These are phyloP conservation scores for Seriola aureovittata DNA, from an alignment of 2,113 vertebrate genomes.

Conservation along the genomic window DNA sequence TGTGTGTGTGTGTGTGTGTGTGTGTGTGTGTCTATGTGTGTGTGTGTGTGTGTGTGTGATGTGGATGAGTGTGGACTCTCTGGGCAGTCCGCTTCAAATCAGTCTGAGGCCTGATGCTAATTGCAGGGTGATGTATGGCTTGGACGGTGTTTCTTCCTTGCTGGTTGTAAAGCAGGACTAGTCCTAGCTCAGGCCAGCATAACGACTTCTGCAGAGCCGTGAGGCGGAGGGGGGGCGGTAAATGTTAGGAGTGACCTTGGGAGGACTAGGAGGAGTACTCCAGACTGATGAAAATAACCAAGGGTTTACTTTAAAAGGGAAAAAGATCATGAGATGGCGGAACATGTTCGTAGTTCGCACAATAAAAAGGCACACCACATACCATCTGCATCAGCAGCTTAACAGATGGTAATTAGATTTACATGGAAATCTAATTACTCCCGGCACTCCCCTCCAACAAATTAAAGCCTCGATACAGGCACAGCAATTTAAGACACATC, in stretches of 20 bases:
- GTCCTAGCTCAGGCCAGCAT: slow-evolving; percentile 19
- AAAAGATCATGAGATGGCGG: slow-evolving; percentile 44
- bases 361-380: slow-evolving; percentile 40
- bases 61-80: slow-evolving; percentile 15
- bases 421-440: slow-evolving; percentile 70
- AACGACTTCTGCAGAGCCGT: slow-evolving; percentile 63
- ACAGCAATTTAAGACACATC: not conserved
- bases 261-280: slow-evolving; percentile 21
- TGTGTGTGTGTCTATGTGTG: not conserved
- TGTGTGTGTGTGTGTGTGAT: not conserved
- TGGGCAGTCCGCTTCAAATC: slow-evolving; percentile 43
- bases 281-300: slow-evolving; percentile 55
- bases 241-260: slow-evolving; percentile 54
- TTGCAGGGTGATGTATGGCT: slow-evolving; percentile 78
- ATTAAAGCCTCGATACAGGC: not conserved
- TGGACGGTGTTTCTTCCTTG: slow-evolving; percentile 48
- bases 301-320: slow-evolving; percentile 40
- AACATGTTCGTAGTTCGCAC: slow-evolving; percentile 48
- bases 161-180: slow-evolving; percentile 49
- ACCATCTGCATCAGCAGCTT: slow-evolving; percentile 49
- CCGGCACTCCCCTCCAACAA: slow-evolving; percentile 26
- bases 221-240: slow-evolving; percentile 20
- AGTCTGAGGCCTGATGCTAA: slow-evolving; percentile 68
- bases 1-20: slow-evolving; percentile 17
- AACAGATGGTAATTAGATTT: slow-evolving; percentile 72